Base-by-base conservation (phyloP, 2,888 invertebrate genomes). In the Cerceris rybyensis region DNA sequence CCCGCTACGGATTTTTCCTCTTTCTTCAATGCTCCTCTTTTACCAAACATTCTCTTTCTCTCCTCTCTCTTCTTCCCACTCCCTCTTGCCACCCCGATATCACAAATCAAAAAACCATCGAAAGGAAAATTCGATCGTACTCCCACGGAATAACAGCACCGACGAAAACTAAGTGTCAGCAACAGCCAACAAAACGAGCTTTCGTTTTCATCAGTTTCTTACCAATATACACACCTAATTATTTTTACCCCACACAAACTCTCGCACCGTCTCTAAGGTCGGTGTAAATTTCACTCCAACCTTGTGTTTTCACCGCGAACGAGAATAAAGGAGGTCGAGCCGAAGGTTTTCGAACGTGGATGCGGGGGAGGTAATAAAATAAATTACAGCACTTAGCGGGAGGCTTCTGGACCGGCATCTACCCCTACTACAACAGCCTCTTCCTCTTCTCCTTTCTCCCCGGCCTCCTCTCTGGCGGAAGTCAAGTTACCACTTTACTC, bases 331-430 rank as follows among this genome's bases (percentile, higher is more conserved):
- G 50, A 6, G 46, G 46, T 11, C 64, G 67, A 28, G 59, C 69
- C 55, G 70, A 65, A 60, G 72, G 63, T 58, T 76, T 70, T 68
- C 52, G 59, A 70, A 77, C 72, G 80, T 59, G 65, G 73, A 67
- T 50, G 80, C 75, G 75, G 70, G 80, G 81, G 28, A 28, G 83
- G 85, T 87, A 87, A 88, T 87, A 84, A 90, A 89, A 89, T 89
- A 88, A 89, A 90, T 90, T 87, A 86, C 86, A 82, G 87, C 85
- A 87, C 86, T 89, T 87, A 84, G 87, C 81, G 81, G 16, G 46
- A 70, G 50, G 60, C 64, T 69, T 41, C 11, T 67, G 68, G 75
- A 73, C 67, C 60, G 75, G 67, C 74, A 39, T 67, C 74, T 75
- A 46, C 55, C 42, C 16, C 39, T 50, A 58, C 8, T 42, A 41